Base-by-base conservation (phyloP, 1,140 invertebrate species). In the Zaprionus taronus region DNA sequence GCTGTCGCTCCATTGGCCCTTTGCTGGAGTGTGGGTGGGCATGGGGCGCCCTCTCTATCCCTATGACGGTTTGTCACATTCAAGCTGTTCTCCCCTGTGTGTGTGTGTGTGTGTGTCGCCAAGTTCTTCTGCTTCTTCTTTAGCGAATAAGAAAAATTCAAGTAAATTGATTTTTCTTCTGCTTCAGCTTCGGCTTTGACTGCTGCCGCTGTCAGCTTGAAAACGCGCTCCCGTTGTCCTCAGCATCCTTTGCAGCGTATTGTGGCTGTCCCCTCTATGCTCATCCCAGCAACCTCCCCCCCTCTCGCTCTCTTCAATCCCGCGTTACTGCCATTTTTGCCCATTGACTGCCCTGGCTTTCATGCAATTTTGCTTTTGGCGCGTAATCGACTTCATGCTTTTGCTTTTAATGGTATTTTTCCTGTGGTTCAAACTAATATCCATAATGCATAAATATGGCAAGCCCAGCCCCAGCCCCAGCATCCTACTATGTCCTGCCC, bases 391-490 rank as follows among this genome's bases (percentile, higher is more conserved):
- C 85, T 89, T 90, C 85, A 87, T 87, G 84, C 84, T 87, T 90
- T 85, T 89, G 85, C 85, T 89, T 89, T 89, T 89, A 89, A 89
- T 89, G 85, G 85, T 89, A 89, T 90, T 89, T 89, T 89, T 89
- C 85, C 85, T 89, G 85, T 90, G 85, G 85, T 89, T 90, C 85
- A 89, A 89, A 89, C 85, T 89, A 89, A 89, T 89, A 89, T 89
- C 85, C 85, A 89, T 89, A 89, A 90, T 89, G 85, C 85, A 89
- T 89, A 89, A 89, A 89, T 89, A 89, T 90, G 89, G 79, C 78
- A 86, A 75, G 81, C 83, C 77, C 70, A 55, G n/a, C n/a, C n/a
- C 6, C n/a, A 9, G n/a, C 41, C n/a, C 41, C 38, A 5, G 14
- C 38, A 31, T n/a, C 41, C 41, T n/a, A 2, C n/a, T 7, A 6